Evolutionary conservation across 2,797 vertebrate species (phyloP).

Genomic region (Cossypha caffra): DNA sequence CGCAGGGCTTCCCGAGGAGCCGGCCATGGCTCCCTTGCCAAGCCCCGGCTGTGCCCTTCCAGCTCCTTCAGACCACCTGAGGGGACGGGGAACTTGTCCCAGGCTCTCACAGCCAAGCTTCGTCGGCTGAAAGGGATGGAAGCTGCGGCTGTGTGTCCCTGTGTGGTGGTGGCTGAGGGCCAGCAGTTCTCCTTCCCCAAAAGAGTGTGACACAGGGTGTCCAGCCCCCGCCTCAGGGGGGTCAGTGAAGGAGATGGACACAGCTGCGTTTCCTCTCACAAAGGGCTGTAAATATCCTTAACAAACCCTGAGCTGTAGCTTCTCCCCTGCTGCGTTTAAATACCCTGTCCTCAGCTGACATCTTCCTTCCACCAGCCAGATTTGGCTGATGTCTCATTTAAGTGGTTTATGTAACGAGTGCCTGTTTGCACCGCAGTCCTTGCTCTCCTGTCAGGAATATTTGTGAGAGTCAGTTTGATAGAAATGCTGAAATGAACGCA

Average conservation of each 20-base stretch:
- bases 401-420: slow-evolving; percentile 28
- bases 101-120: background rate
- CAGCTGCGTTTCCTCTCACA: background rate
- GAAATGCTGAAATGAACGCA: background rate
- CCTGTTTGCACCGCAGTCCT: background rate
- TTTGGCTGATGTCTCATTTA: background rate
- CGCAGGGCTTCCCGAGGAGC: background rate
- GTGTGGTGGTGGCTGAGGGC: background rate
- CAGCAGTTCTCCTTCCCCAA: background rate
- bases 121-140: background rate
- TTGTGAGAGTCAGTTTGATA: background rate
- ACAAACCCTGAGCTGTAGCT: background rate
- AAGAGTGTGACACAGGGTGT: background rate
- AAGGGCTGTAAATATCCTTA: background rate
- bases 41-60: background rate
- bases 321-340: background rate
- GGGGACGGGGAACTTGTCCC: background rate
- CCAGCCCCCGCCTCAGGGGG: background rate
- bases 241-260: background rate
- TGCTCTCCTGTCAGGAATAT: background rate
- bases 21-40: background rate
- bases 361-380: background rate
- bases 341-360: slow-evolving; percentile 51
- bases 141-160: background rate
- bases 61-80: background rate